Evolutionary conservation across 1,140 invertebrate genomes (phyloP).

Genomic region (Wiebesia pumilae): DNA sequence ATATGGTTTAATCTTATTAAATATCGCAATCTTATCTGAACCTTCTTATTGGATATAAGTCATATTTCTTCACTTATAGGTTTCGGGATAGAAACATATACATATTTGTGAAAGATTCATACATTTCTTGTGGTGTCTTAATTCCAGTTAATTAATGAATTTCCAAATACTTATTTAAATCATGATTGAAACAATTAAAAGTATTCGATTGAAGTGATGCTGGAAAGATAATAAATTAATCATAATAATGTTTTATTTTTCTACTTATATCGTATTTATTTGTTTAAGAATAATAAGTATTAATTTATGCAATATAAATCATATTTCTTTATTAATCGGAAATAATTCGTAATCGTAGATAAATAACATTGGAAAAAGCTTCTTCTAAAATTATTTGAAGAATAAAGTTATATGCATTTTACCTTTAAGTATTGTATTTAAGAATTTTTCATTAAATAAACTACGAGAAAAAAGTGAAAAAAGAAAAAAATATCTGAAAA

Average conservation of each 20-base stretch:
- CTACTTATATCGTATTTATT: neutral
- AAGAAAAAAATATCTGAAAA: neutral
- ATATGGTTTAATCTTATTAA: constrained; percentile 35
- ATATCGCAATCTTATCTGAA: constrained; percentile 6
- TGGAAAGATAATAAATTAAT: neutral
- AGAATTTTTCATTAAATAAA: neutral
- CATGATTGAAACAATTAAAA: neutral
- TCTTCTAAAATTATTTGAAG: neutral
- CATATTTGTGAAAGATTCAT: constrained; percentile 13
- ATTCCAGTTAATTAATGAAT: constrained; percentile 3
- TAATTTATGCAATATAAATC: neutral
- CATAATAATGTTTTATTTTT: neutral
- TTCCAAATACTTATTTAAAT: neutral
- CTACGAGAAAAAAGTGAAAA: neutral
- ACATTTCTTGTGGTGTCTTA: neutral
- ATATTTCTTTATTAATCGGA: neutral
- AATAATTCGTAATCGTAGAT: neutral
- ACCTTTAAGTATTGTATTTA: neutral
- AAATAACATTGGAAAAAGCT: neutral
- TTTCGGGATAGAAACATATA: neutral
- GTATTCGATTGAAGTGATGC: no score
- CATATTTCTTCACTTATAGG: neutral
- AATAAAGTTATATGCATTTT: neutral
- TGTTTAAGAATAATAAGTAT: no score
- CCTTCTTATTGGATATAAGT: neutral